Base-by-base conservation (phyloP, 53 echinoderm and acorn worm genomes). In the Paelopatides confundens region DNA sequence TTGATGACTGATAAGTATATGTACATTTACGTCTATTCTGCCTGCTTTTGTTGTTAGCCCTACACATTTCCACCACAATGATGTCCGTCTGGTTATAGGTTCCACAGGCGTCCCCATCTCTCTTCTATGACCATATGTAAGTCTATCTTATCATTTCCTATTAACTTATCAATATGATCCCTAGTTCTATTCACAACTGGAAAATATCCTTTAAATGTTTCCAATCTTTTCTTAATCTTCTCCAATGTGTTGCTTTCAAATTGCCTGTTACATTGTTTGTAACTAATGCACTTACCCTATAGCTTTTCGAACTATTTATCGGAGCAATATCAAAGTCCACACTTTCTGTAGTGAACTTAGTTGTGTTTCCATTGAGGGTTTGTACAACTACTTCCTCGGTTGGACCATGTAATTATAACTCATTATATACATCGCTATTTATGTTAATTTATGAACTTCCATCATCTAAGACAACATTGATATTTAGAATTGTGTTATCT, bases 91-190 rank as follows among this genome's bases (percentile, higher is more conserved):
- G 38, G 76, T 39, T n/a, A 76, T 76, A 15, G 76, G 76, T 37
- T 76, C 76, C 0, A 36, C 76, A 0, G 76, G 36, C 39, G 9
- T n/a, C 76, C 76, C 36, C 76, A 76, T 9, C 36, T 37, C 13
- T 76, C 76, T 76, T 37, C 37, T 35, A 0, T 35, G 8, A 37
- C 36, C 36, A 21, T 5, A 37, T 76, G 76, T 14, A 76, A 37
- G 76, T 76, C 76, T 36, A 36, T 39, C 37, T 76, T 74, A 53
- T 89, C 62, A 31, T 30, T 58, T 1, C 88, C 88, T 5, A 88
- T 88, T 24, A 88, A 51, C 18, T 65, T 48, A 48, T 48, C 48
- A 48, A 48, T 14, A 48, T 48, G 9, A 48, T 14, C 14, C 48
- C 48, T 48, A 48, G 9, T 14, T 17, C 23, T 54, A 54, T 21